Conservation (phyloP, 2,113 vertebrate genomes). For the Platycercus adscitus region DNA sequence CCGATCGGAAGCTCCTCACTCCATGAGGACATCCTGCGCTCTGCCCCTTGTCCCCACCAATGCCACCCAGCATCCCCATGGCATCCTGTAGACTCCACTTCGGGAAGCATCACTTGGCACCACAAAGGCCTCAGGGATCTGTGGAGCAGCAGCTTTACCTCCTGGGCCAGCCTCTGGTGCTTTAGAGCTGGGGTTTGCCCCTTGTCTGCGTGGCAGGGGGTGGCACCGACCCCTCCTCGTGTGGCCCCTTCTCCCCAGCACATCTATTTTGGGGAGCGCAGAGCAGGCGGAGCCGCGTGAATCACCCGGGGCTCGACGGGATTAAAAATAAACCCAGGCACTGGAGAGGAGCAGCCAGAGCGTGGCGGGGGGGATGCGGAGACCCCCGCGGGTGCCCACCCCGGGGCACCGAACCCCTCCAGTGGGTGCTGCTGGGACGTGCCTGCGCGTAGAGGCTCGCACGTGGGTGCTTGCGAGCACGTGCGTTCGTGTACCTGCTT, state of each 20-base stretch:
- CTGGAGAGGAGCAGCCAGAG: neutral
- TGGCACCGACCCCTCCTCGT: neutral
- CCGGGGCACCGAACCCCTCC: fast-evolving
- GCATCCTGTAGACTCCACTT: neutral
- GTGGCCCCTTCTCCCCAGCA: constrained; percentile 45
- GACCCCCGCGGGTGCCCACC: neutral
- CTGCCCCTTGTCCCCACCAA: no score
- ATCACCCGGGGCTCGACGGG: constrained; percentile 44
- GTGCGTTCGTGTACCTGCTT: neutral
- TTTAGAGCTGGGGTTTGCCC: neutral
- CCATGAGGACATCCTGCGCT: neutral
- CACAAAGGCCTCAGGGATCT: fast-evolving
- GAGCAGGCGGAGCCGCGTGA: neutral
- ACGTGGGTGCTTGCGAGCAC: neutral
- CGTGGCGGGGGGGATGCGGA: neutral
- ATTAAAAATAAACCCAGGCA: constrained; percentile 64
- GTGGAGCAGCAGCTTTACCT: neutral
- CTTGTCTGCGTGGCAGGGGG: fast-evolving
- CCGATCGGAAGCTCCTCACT: neutral
- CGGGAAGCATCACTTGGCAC: no score
- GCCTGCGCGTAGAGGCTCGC: no score
- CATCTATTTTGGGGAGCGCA: constrained; percentile 48
- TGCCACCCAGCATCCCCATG: fast-evolving
- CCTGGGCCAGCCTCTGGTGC: neutral
- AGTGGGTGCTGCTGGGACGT: neutral